Evolutionary conservation across 2,113 vertebrate genomes (phyloP).

Genomic region (Tenebrosternarchus preto): DNA sequence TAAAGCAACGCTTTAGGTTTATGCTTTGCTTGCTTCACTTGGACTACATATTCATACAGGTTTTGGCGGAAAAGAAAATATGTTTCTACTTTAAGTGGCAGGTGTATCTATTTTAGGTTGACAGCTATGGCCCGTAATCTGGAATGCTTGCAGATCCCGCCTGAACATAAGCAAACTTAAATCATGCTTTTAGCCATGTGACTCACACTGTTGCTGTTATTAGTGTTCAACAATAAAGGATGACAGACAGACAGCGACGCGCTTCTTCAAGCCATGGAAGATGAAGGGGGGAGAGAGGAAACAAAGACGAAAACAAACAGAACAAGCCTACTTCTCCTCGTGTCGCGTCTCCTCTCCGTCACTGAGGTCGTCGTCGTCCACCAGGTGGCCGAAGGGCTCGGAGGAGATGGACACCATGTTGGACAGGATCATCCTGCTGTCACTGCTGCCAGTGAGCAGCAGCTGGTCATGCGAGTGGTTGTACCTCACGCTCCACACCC

Average conservation of each 20-base stretch:
- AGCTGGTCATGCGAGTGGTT: slow-evolving; percentile 98
- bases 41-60: neutral
- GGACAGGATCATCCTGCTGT: slow-evolving; percentile 97
- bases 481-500: slow-evolving; percentile 97
- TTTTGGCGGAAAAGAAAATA: neutral
- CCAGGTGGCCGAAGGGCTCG: slow-evolving; percentile 94
- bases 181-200: slow-evolving; percentile 6
- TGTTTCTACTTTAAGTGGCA: neutral
- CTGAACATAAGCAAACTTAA: slow-evolving; percentile 11
- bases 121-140: neutral
- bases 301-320: neutral
- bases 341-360: slow-evolving; percentile 88
- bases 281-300: neutral
- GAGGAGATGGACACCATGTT: slow-evolving; percentile 99
- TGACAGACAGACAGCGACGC: slow-evolving; percentile 4
- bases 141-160: neutral
- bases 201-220: slow-evolving; percentile 8
- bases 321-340: slow-evolving; percentile 85
- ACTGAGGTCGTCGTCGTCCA: slow-evolving; percentile 94
- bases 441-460: slow-evolving; percentile 95
- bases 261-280: neutral
- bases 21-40: neutral
- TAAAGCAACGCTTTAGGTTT: neutral
- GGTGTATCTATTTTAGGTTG: neutral
- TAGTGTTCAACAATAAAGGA: slow-evolving; percentile 11